These are phyloP conservation scores for Nymphicus hollandicus DNA, from an alignment of 2,113 vertebrate genomes.

Conservation along the genomic window DNA sequence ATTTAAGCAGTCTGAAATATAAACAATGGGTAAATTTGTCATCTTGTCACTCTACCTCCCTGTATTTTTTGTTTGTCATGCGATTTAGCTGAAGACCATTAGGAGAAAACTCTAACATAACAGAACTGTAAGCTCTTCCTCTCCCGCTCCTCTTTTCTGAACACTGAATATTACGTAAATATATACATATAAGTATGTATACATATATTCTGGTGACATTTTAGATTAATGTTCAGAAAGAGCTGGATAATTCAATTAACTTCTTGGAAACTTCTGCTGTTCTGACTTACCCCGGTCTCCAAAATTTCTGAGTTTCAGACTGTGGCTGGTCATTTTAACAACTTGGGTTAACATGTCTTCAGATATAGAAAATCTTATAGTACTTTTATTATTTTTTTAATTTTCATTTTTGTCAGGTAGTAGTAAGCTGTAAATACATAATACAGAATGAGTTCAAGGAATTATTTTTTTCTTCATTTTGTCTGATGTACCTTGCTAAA, in stretches of 20 bases:
- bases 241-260: neutral
- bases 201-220: neutral
- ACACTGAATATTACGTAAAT: neutral
- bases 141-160: neutral
- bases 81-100: neutral
- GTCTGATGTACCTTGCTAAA: slow-evolving; percentile 15
- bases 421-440: slow-evolving; percentile 15
- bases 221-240: neutral
- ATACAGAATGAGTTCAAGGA: slow-evolving; percentile 25
- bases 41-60: neutral
- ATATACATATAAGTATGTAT: neutral
- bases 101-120: neutral
- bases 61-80: neutral
- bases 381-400: neutral
- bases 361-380: neutral
- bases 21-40: neutral
- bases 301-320: neutral
- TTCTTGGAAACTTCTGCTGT: neutral
- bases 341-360: neutral
- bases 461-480: slow-evolving; percentile 52
- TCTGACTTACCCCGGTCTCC: neutral
- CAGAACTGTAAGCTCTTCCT: neutral
- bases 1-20: neutral
- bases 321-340: neutral
- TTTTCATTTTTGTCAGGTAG: neutral